Evolutionary conservation across 1,140 invertebrate species (phyloP), one percentile per base, ranked within the genome.

Genomic region (Pollicipes pollicipes): DNA sequence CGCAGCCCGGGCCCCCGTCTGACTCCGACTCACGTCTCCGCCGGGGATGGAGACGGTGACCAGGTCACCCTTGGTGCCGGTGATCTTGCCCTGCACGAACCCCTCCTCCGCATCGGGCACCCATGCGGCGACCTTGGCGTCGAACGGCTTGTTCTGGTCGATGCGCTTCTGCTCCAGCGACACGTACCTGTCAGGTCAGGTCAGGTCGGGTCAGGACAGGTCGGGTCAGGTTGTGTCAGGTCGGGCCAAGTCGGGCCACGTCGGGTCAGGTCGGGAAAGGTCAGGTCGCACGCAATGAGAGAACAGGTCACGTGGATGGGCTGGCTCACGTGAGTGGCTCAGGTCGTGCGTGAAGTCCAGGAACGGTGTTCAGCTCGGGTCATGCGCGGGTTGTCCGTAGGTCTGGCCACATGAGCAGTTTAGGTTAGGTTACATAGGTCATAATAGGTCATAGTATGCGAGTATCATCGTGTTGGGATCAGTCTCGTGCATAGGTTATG

Each of bases 51-150:
- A 82, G 77, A 99, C 95, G 81, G 90, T 90, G 80, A 97, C 91
- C 78, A 97, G 84, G 76, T 99, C 97, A 77, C 97, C 97, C 85
- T 98, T 98, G 80, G 95, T 96, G 76, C 90, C 93, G 83, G 91
- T 90, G 82, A 99, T 98, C 82, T 98, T 94, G 81, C 94, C 95
- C 82, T 93, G 86, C 77, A 97, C 77, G 85, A 93, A 98, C 77
- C 95, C 95, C 78, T 98, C 95, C 82, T 97, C 97, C 77, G 96
- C 91, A 82, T 96, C 90, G 73, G 95, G 93, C 72, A 99, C 89
- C 97, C 97, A 99, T 85, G 95, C 97, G 78, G 91, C 90, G 84
- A 98, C 99, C 85, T 99, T 99, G 82, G 91, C 95, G 88, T 99
- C 97, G 85, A 98, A 96, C 74, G 93, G 93, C 85, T 95, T 95